Evolutionary conservation across 92 coral and sea anemone genomes (phyloP), one percentile per base, ranked within the genome.

Genomic region (Meandrina meandrites): DNA sequence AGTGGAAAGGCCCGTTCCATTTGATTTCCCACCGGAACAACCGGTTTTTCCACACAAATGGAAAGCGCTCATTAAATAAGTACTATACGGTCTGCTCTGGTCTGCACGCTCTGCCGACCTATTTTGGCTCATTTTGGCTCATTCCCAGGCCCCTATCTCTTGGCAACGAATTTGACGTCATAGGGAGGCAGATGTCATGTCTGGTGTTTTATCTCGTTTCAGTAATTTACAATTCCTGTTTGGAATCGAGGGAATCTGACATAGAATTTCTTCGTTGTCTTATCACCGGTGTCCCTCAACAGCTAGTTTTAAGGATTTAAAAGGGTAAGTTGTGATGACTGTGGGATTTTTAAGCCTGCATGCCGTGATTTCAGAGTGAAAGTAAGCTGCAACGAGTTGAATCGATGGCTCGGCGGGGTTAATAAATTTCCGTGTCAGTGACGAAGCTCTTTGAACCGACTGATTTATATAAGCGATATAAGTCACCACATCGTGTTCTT

Each of bases 141-240:
- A 34, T 34, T 8, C 75, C 75, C 42, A 69, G 75, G 45, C 5
- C 76, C 30, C 76, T 30, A 16, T 34, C 13, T 35, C 77, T 21
- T n/a, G 48, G 78, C 78, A 73, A 73, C 78, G 78, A 40, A 35
- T 32, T 73, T 73, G 78, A 73, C 78, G 78, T 73, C 78, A 73
- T 0, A n/a, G n/a, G n/a, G n/a, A 72, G 27, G 13, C 78, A 73
- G 45, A 71, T 71, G 27, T 71, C 76, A 1, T 34, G 17, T 0
- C 0, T 31, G 18, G 4, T 30, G 18, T 0, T 0, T 32, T 36
- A 14, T n/a, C 16, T 17, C 22, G 24, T 71, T 71, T 71, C 30
- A 30, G 71, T 66, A 54, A 54, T 54, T 54, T 50, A 9, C 54
- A 13, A 50, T 54, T 54, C 22, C 60, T 15, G 19, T 66, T 66